phyloP scores from a whole-genome alignment of 1,140 invertebrate species.

The Pomacea maculata region DNA sequence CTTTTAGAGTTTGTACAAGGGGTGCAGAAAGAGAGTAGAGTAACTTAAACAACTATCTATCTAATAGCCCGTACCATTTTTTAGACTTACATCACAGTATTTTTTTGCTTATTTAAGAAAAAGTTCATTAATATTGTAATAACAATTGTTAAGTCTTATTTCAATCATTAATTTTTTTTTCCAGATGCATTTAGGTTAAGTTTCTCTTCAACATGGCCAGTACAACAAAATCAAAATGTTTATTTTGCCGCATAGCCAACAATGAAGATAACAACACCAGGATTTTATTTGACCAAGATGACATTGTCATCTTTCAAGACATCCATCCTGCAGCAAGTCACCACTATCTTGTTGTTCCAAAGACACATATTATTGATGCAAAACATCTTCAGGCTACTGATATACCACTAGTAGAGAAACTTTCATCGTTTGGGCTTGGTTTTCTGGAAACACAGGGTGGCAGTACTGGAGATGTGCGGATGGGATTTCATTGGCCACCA shows the following conservation, averaged over 20 bases:
- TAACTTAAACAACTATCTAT: too few relatives aligned
- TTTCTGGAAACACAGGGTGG: constrained; percentile 67
- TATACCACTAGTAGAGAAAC: constrained; percentile 73
- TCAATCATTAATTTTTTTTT: neutral
- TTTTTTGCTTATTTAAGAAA: neutral
- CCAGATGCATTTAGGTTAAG: neutral
- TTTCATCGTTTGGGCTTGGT: constrained; percentile 71
- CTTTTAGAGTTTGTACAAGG: too few relatives aligned
- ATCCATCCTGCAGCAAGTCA: constrained; percentile 82
- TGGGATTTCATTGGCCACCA: constrained; percentile 92
- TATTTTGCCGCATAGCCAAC: constrained; percentile 43
- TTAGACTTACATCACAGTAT: neutral
- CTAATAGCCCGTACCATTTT: too few relatives aligned
- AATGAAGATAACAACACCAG: constrained; percentile 28
- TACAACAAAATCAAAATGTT: constrained; percentile 28
- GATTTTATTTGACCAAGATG: constrained; percentile 71
- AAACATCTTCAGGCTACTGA: constrained; percentile 75
- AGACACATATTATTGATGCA: constrained; percentile 78
- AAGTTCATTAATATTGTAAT: neutral
- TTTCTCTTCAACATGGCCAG: too few relatives aligned
- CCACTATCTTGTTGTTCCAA: constrained; percentile 84
- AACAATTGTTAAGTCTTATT: neutral
- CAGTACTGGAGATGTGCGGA: constrained; percentile 48
- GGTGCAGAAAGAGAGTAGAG: too few relatives aligned
- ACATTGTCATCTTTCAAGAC: constrained; percentile 82